These are phyloP conservation scores for Spermophilus dauricus DNA, from an alignment of 2,113 vertebrate species.

Conservation along the genomic window DNA sequence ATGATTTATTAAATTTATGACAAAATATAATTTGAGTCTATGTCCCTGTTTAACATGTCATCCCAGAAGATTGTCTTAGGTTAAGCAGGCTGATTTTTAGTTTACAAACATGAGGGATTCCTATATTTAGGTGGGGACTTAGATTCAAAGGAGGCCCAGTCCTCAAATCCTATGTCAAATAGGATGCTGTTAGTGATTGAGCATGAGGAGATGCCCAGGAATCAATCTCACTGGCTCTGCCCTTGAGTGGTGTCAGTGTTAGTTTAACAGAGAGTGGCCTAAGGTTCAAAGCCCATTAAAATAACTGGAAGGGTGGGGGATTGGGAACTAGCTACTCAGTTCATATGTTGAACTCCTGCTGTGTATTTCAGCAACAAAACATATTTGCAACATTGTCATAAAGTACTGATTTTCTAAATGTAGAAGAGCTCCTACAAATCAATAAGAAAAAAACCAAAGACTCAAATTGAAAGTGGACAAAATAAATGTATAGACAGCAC, in stretches of 20 bases:
- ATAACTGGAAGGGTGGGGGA: background rate
- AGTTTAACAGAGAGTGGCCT: background rate
- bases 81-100: background rate
- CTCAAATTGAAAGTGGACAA: background rate
- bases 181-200: background rate
- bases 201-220: background rate
- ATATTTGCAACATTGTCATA: slow-evolving; percentile 9
- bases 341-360: background rate
- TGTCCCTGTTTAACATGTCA: background rate
- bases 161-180: background rate
- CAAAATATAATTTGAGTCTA: slow-evolving; percentile 42
- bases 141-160: background rate
- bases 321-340: background rate
- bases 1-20: slow-evolving; percentile 20
- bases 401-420: background rate
- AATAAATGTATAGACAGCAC: background rate
- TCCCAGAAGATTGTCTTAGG: background rate
- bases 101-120: background rate
- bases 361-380: background rate
- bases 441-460: background rate
- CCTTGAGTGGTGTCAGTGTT: background rate
- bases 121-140: background rate
- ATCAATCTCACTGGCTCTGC: background rate
- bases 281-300: background rate
- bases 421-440: background rate